phyloP scores from a whole-genome alignment of 1,140 invertebrate genomes.

The Aphelinus atriplicis region DNA sequence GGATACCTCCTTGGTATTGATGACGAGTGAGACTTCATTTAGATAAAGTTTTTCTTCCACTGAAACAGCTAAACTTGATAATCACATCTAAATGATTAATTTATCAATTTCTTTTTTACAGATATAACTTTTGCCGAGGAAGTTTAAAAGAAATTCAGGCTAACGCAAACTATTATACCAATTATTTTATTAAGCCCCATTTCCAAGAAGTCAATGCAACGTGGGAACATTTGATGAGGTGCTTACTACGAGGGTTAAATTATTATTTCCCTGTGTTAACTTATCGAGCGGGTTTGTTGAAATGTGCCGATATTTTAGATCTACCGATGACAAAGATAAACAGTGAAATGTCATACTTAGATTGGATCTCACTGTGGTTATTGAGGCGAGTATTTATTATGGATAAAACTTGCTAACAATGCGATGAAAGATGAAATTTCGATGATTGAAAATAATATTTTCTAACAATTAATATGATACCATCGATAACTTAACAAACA shows the following conservation, averaged over 20 bases:
- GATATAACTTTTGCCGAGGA: slow-evolving; percentile 70
- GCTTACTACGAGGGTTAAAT: slow-evolving; percentile 53
- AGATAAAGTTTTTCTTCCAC: too few species aligned
- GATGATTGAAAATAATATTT: too few species aligned
- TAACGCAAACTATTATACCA: slow-evolving; percentile 57
- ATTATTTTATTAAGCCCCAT: slow-evolving; percentile 57
- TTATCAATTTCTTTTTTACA: slow-evolving; percentile 30
- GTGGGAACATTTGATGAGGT: slow-evolving; percentile 64
- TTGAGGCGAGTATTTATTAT: slow-evolving; percentile 32
- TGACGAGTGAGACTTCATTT: slow-evolving; percentile 69
- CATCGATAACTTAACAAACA: too few species aligned
- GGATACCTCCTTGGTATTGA: slow-evolving; percentile 82
- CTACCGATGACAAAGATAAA: slow-evolving; percentile 52
- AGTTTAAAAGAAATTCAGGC: slow-evolving; percentile 57
- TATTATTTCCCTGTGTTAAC: slow-evolving; percentile 51
- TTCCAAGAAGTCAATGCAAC: slow-evolving; percentile 53
- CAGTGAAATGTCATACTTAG: slow-evolving; percentile 46
- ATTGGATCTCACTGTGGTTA: slow-evolving; percentile 42
- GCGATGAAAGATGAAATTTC: too few species aligned
- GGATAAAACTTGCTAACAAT: too few species aligned
- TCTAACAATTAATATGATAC: too few species aligned
- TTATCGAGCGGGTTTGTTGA: slow-evolving; percentile 53
- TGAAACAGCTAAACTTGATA: too few species aligned
- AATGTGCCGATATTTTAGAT: slow-evolving; percentile 52
- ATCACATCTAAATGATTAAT: too few species aligned